Conservation (phyloP, 2,797 vertebrate species). For the Decapterus maruadsi region DNA sequence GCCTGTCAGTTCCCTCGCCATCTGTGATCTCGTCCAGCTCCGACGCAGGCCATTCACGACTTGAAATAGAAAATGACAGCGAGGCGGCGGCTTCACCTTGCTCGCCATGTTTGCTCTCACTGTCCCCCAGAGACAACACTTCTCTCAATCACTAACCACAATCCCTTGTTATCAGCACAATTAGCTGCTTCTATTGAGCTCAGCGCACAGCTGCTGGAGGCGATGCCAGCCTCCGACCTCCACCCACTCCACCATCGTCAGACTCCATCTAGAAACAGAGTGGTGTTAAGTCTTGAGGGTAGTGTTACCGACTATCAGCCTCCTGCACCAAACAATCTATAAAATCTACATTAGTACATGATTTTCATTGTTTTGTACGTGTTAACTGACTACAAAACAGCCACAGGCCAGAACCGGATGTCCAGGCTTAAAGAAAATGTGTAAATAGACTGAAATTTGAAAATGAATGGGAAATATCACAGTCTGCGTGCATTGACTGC, state of each 20-base stretch:
- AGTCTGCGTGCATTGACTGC: neutral
- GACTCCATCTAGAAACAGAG: slow-evolving; percentile 16
- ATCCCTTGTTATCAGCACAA: slow-evolving; percentile 29
- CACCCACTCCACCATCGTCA: slow-evolving; percentile 12
- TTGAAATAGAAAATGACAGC: slow-evolving; percentile 23
- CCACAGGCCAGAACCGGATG: neutral
- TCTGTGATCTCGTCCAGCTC: neutral
- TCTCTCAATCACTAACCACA: slow-evolving; percentile 27
- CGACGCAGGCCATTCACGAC: neutral
- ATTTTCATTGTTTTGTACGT: slow-evolving; percentile 3
- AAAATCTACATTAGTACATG: neutral
- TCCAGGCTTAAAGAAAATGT: neutral
- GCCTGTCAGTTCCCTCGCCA: neutral
- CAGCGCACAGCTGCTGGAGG: slow-evolving; percentile 13
- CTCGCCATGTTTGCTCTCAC: neutral
- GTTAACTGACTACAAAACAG: slow-evolving; percentile 5
- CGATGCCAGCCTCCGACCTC: slow-evolving; percentile 5
- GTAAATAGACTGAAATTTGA: slow-evolving; percentile 6
- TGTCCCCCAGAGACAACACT: slow-evolving; percentile 1
- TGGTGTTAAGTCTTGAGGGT: slow-evolving; percentile 27
- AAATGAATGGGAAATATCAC: slow-evolving; percentile 22
- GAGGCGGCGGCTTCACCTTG: slow-evolving; percentile 1
- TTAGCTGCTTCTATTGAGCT: slow-evolving; percentile 16
- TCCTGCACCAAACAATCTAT: neutral
- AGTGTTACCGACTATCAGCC: slow-evolving; percentile 40